Evolutionary conservation across 1,140 invertebrate genomes (phyloP), one percentile per base, ranked within the genome.

Genomic region (Pectinophora gossypiella): DNA sequence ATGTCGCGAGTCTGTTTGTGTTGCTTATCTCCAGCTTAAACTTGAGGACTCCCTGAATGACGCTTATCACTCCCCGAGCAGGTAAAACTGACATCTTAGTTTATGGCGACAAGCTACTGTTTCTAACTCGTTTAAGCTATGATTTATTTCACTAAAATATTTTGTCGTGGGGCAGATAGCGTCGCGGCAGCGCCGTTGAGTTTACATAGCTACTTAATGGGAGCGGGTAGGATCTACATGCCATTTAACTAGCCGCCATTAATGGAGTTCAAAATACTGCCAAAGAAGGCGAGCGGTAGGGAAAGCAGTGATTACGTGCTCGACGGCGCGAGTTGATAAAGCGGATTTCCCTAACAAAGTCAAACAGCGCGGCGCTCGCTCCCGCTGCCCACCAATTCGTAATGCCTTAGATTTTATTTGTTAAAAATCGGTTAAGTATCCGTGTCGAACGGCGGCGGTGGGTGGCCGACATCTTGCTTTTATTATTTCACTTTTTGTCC

Each of bases 341-440:
- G 66, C 57, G 27, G 58, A 72, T 78, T 66, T 71, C 60, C 60
- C 56, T 67, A 68, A 74, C 73, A 71, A 69, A 71, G 67, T 73
- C 57, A 63, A 61, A 63, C 40, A 59, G 40, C 60, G 61, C 60
- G 69, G 44, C 51, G 63, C 51, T 65, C 66, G 68, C 60, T 59
- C 61, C 59, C 65, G 62, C 60, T 46, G 59, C 59, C 61, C 54
- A 48, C 40, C 79, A 64, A 85, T 85, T 85, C 82, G 82, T 83
- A 76, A 87, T 85, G 82, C 71, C 76, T 86, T 85, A 84, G 79
- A 87, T 87, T 89, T 88, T 89, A 89, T 89, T 88, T 86, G 86
- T 86, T 81, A 85, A 84, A 85, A 88, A 88, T 88, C 87, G 80
- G 77, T 85, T 89, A 89, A 89, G 85, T 87, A 85, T 70, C 87